Conservation (phyloP, 2,797 vertebrate species). For the Coluber constrictor region DNA sequence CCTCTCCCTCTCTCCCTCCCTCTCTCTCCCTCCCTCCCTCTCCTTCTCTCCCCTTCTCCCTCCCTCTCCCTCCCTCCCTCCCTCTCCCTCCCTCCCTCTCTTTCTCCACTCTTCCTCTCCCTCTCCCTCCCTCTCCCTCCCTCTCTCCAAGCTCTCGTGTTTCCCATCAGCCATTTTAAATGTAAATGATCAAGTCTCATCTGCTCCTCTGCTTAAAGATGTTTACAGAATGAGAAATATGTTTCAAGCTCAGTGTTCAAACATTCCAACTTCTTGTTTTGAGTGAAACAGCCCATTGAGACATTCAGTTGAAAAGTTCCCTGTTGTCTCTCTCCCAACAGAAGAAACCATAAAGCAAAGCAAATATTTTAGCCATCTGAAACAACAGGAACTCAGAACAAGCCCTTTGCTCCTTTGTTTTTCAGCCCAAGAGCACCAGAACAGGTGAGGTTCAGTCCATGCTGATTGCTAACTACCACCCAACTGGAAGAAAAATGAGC, state of each 20-base stretch:
- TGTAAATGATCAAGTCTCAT: slow-evolving; percentile 25
- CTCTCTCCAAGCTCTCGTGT: slow-evolving; percentile 29
- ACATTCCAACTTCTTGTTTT: not conserved
- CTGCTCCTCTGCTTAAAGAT: not conserved
- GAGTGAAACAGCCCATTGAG: not conserved
- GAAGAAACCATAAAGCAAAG: not conserved
- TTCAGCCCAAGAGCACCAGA: not conserved
- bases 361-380: not conserved
- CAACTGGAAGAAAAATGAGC: not conserved
- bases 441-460: not conserved
- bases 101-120: too few species aligned
- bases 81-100: too few species aligned
- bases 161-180: slow-evolving; percentile 47
- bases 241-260: not conserved
- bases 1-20: too few species aligned
- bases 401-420: not conserved
- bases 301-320: not conserved
- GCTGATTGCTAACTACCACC: not conserved
- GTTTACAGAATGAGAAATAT: not conserved
- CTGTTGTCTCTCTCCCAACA: not conserved
- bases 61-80: too few species aligned
- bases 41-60: too few species aligned
- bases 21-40: too few species aligned
- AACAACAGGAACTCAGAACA: not conserved
- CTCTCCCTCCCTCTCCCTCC: too few species aligned